Evolutionary conservation across 1,140 invertebrate genomes (phyloP), one percentile per base, ranked within the genome.

Genomic region (Amyelois transitella): DNA sequence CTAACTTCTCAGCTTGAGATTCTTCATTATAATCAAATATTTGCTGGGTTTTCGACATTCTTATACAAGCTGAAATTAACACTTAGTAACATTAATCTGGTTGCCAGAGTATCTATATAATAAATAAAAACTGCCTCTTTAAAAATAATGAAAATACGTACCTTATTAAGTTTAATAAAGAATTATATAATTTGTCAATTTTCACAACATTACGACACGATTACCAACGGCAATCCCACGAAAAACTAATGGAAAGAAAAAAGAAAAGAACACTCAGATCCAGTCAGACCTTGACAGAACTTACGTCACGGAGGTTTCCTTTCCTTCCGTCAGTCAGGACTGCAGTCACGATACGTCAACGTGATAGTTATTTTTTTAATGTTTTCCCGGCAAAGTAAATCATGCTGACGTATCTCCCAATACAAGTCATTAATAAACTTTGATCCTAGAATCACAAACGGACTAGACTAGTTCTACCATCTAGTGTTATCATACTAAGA

Each of bases 1-100:
- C 75, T n/a, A 93, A 76, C 58, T 86, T 90, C 6, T 91, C 87
- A 4, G 77, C 57, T 50, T 90, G 83, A 66, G 90, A 89, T 67
- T 91, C 91, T 22, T 90, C 85, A 56, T 60, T 75, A 24, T 85
- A 87, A n/a, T 88, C 72, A 60, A 79, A 88, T 55, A 77, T 56
- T 17, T 57, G 73, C 8, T 55, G 53, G 3, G 69, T 48, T 43
- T 74, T 69, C 12, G 72, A 49, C 75, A 78, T 78, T 53, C n/a
- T 61, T 43, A 14, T 19, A 18, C 12, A 32, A 32, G n/a, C 32
- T 38, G 32, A 38, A 38, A 38, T 2, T 14, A 14, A 38, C n/a
- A n/a, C n/a, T n/a, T n/a, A n/a, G n/a, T n/a, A n/a, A n/a, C n/a
- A n/a, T n/a, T n/a, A n/a, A n/a, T n/a, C n/a, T n/a, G n/a, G n/a